A percentile compares a stretch with the other conserved stretches of the same genome.
Conservation (phyloP, 2,797 vertebrate genomes). For the Bradypodion ventrale region DNA sequence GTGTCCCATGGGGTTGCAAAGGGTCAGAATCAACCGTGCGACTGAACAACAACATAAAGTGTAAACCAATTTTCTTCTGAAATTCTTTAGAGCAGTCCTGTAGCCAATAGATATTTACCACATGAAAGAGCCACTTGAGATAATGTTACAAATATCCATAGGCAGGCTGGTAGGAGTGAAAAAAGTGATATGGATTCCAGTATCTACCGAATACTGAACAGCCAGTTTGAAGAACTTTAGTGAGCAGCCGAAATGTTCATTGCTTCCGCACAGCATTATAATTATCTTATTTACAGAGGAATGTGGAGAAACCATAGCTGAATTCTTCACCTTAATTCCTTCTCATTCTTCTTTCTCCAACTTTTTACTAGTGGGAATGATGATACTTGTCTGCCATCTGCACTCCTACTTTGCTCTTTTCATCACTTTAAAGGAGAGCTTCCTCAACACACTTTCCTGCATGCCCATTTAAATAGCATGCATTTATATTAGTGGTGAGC, state of each 20-base stretch:
- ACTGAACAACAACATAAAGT: no score
- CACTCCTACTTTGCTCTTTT: no score
- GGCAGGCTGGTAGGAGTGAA: neutral
- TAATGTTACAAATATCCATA: no score
- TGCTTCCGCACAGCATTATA: neutral
- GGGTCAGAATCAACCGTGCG: no score
- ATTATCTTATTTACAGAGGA: neutral
- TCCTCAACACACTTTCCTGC: neutral
- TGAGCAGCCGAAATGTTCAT: neutral
- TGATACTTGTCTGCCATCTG: neutral
- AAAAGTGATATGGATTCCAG: neutral
- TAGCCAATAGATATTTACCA: no score
- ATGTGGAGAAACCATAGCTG: neutral
- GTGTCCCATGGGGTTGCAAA: no score
- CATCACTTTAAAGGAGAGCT: neutral
- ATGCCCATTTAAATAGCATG: no score
- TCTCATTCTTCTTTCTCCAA: neutral
- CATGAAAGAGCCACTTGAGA: no score
- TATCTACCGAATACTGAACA: neutral
- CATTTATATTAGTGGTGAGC: no score
- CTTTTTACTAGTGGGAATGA: neutral
- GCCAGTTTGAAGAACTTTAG: neutral
- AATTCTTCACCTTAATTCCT: neutral
- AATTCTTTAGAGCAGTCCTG: no score
- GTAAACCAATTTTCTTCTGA: no score